Evolutionary conservation across 92 coral and sea anemone genomes (phyloP).

Genomic region (Actinostola sp.): DNA sequence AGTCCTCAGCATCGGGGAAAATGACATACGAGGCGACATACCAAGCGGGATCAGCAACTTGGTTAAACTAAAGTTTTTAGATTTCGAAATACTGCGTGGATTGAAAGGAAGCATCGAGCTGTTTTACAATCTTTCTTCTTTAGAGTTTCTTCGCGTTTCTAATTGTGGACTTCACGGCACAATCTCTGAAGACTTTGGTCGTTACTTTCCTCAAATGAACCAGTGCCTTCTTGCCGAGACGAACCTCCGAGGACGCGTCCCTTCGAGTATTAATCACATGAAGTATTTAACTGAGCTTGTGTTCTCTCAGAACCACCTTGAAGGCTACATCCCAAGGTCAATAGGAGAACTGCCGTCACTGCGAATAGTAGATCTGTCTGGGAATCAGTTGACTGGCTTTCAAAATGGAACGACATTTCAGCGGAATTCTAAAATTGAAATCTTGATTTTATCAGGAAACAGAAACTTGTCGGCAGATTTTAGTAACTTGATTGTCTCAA

Average conservation of each 20-base stretch:
- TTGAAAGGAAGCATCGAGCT: constrained; percentile 51
- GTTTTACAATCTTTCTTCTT: constrained; percentile 51
- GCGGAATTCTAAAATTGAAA: constrained; percentile 50
- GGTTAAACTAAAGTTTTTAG: constrained; percentile 75
- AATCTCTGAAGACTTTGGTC: constrained; percentile 67
- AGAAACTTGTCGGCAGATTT: constrained; percentile 34
- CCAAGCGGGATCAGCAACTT: constrained; percentile 70
- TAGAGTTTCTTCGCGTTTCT: constrained; percentile 64
- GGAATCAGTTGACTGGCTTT: constrained; percentile 42
- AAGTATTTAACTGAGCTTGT: constrained; percentile 43
- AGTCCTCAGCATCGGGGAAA: constrained; percentile 81
- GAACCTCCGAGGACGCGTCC: constrained; percentile 48
- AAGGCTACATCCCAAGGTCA: constrained; percentile 52
- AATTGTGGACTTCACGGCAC: constrained; percentile 61
- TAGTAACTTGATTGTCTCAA: constrained; percentile 27
- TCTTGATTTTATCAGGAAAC: constrained; percentile 53
- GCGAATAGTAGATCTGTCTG: constrained; percentile 54
- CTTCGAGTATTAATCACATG: constrained; percentile 61
- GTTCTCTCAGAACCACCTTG: constrained; percentile 53
- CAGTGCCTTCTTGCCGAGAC: constrained; percentile 73
- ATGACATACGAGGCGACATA: constrained; percentile 51
- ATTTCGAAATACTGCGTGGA: constrained; percentile 49
- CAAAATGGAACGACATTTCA: constrained; percentile 51
- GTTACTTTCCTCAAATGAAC: constrained; percentile 55
- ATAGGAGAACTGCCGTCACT: constrained; percentile 46